A percentile compares a stretch with the other conserved stretches of the same genome.
Conservation (phyloP, 1,140 invertebrate genomes). For the Sipha flava region DNA sequence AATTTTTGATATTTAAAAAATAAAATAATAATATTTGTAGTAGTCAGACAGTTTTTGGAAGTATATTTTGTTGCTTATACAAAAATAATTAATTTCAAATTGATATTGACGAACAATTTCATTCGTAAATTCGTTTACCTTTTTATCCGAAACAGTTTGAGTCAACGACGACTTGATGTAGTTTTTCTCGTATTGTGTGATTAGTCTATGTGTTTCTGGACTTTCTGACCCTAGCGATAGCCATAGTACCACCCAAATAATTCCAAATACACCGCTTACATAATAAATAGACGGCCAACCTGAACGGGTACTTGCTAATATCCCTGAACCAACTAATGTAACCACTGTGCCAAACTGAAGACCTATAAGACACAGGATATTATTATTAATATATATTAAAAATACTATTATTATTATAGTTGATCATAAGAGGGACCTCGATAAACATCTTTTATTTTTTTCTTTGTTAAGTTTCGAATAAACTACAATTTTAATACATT, state of each 20-base stretch:
- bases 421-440: no score
- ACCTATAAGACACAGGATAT: neutral
- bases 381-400: neutral
- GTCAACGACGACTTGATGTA: slow-evolving; percentile 36
- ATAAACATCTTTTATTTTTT: no score
- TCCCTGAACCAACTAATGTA: slow-evolving; percentile 56
- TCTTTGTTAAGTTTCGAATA: no score
- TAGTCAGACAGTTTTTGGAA: no score
- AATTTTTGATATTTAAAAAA: no score
- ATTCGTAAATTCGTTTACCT: no score
- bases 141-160: neutral
- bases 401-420: no score
- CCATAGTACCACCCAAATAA: slow-evolving; percentile 56
- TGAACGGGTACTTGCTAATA: slow-evolving; percentile 49
- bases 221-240: slow-evolving; percentile 53
- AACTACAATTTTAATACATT: no score
- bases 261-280: slow-evolving; percentile 55
- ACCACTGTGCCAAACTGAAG: slow-evolving; percentile 62
- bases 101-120: no score
- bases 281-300: slow-evolving; percentile 77
- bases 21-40: neutral
- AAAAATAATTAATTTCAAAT: no score
- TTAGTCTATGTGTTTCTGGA: slow-evolving; percentile 52
- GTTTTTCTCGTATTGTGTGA: slow-evolving; percentile 50
- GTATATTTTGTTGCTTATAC: no score